Evolutionary conservation across 2,888 invertebrate genomes (phyloP).

Genomic region (Eupithecia vulgata): DNA sequence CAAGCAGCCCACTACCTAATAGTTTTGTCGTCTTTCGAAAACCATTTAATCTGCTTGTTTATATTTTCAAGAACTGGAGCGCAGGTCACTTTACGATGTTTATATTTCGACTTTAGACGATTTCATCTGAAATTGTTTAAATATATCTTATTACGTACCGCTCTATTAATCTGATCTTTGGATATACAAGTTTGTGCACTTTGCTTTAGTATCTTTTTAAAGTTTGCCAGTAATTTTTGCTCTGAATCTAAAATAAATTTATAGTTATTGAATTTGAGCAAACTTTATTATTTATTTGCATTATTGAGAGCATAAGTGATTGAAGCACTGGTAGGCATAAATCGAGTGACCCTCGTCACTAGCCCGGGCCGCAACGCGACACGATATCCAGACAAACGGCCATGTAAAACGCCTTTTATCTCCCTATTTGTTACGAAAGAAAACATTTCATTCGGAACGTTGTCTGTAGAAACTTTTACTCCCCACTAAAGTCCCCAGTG

Average conservation of each 20-base stretch:
- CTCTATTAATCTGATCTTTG: conserved; percentile 21
- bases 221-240: neutral
- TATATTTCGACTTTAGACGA: conserved; percentile 39
- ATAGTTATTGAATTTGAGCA: neutral
- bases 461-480: conserved; percentile 31
- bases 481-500: conserved; percentile 14
- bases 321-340: conserved; percentile 43
- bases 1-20: conserved; percentile 66
- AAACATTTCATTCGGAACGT: conserved; percentile 36
- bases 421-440: conserved; percentile 38
- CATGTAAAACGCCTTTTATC: conserved; percentile 47
- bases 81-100: conserved; percentile 51
- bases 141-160: conserved; percentile 32
- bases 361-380: conserved; percentile 38
- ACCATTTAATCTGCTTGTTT: conserved; percentile 70
- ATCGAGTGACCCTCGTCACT: conserved; percentile 53
- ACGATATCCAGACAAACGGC: conserved; percentile 49
- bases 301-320: conserved; percentile 46
- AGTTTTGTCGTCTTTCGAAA: conserved; percentile 69
- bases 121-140: conserved; percentile 34
- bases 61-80: conserved; percentile 57
- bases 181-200: conserved; percentile 21
- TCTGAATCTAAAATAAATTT: neutral
- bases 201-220: conserved; percentile 16
- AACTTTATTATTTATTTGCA: conserved; percentile 28